Evolutionary conservation across 2,113 vertebrate species (phyloP).

Genomic region (Acinonyx jubatus): DNA sequence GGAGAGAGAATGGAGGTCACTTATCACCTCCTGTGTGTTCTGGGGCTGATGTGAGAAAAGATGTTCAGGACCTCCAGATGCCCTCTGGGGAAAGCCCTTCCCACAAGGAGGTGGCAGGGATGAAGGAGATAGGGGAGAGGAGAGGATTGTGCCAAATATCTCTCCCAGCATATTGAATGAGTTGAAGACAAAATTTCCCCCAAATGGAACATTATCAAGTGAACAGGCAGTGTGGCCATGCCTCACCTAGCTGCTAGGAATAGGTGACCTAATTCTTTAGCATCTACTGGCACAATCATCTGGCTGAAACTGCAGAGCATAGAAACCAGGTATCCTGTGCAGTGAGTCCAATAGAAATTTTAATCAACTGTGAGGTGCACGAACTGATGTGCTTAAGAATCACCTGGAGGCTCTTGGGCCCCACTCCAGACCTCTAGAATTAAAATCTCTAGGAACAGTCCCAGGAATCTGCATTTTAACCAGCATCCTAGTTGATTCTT

Average conservation of each 20-base stretch:
- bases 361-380: not conserved
- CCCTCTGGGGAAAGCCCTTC: not conserved
- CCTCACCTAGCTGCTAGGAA: not conserved
- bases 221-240: not conserved
- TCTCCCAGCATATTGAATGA: not conserved
- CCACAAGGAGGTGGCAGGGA: not conserved
- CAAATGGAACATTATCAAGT: not conserved
- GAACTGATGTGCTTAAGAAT: not conserved
- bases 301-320: not conserved
- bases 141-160: not conserved
- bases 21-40: not conserved
- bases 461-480: not conserved
- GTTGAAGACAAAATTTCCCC: not conserved
- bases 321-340: not conserved
- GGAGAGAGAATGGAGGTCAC: conserved; percentile 14
- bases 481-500: not conserved
- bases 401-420: not conserved
- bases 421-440: not conserved
- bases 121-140: not conserved
- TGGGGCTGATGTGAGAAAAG: not conserved
- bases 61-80: not conserved
- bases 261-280: conserved; percentile 13
- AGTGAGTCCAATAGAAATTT: not conserved
- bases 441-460: not conserved
- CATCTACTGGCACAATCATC: not conserved